Evolutionary conservation across 1,140 invertebrate genomes (phyloP).

Genomic region (honey bee (Apis mellifera)): Amel_HAv3.1 CM009939.2:8234501-8235000

Average conservation of each 20-base stretch:
- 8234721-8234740: constrained; percentile 27
- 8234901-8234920: constrained; percentile 26
- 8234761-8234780: neutral
- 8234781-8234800: neutral
- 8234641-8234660: no score
- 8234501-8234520: neutral
- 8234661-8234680: neutral
- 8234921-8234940: constrained; percentile 33
- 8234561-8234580: neutral
- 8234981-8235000: constrained; percentile 49
- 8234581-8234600: constrained; percentile 32
- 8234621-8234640: neutral
- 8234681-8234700: neutral
- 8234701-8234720: neutral
- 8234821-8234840: neutral
- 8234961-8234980: constrained; percentile 46
- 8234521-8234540: neutral
- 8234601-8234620: constrained; percentile 28
- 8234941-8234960: neutral
- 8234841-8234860: neutral
- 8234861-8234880: constrained; percentile 25
- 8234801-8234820: neutral
- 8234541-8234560: constrained; percentile 5
- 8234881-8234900: constrained; percentile 25
- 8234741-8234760: neutral